Evolutionary conservation across 2,888 invertebrate genomes (phyloP).

Genomic region (Sussaba pulchella): DNA sequence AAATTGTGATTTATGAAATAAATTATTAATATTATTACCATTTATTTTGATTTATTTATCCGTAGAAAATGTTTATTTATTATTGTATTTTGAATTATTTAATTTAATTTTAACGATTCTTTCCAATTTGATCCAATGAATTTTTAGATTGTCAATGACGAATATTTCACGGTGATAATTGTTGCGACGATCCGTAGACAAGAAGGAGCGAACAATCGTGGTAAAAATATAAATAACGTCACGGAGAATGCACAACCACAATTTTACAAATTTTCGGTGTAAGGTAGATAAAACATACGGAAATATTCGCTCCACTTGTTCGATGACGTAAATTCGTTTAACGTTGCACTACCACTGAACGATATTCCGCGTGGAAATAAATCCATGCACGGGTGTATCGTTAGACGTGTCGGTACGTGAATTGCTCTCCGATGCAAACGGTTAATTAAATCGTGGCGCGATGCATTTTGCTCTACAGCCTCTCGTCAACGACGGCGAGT

Average conservation of each 20-base stretch:
- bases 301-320: not conserved
- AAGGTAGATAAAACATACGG: not conserved
- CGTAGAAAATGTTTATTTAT: no score
- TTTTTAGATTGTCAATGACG: not conserved
- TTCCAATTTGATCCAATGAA: not conserved
- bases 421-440: conserved; percentile 25
- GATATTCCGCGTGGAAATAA: conserved; percentile 38
- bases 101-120: not conserved
- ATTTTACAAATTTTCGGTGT: not conserved
- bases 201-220: not conserved
- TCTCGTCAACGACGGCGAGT: not conserved
- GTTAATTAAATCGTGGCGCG: conserved; percentile 49
- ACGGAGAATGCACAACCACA: no score
- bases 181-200: no score
- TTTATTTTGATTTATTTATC: no score
- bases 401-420: not conserved
- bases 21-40: no score
- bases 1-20: no score
- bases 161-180: not conserved
- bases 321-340: conserved; percentile 45
- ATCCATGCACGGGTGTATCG: conserved; percentile 3
- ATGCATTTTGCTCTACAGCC: not conserved
- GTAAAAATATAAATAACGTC: not conserved
- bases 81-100: no score
- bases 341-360: conserved; percentile 10